These are phyloP conservation scores for Macrobrachium nipponense DNA, from an alignment of 1,140 invertebrate genomes.

Conservation along the genomic window DNA sequence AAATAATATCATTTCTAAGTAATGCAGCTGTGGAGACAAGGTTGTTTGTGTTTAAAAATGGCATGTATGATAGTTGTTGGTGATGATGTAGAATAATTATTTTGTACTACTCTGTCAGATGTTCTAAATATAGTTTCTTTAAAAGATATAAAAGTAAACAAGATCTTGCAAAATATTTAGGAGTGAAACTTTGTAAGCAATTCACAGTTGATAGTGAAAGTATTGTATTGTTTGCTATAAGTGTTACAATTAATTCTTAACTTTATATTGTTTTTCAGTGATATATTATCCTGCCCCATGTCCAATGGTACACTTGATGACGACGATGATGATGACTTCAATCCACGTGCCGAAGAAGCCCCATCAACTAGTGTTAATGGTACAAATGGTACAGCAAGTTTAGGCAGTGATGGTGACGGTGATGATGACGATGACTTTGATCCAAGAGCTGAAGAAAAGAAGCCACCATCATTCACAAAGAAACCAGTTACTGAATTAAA, in stretches of 20 bases:
- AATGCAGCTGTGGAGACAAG: too few species aligned
- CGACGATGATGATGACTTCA: conserved; percentile 59
- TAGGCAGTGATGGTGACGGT: conserved; percentile 75
- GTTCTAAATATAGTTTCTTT: too few species aligned
- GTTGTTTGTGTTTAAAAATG: too few species aligned
- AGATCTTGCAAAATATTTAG: too few species aligned
- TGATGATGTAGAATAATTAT: too few species aligned
- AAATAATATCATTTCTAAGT: too few species aligned
- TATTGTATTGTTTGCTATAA: too few species aligned
- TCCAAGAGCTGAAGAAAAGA: conserved; percentile 58
- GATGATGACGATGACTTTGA: conserved; percentile 80
- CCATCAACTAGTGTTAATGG: background rate
- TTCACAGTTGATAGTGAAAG: background rate
- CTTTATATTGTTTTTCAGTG: conserved; percentile 13
- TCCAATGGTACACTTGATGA: conserved; percentile 28
- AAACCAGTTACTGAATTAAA: conserved; percentile 33
- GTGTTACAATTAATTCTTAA: background rate
- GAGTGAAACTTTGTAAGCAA: background rate
- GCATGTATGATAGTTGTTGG: too few species aligned
- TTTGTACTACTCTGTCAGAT: too few species aligned
- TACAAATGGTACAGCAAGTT: conserved; percentile 24
- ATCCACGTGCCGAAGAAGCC: conserved; percentile 61
- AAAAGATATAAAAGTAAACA: too few species aligned
- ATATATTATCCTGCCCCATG: conserved; percentile 30
- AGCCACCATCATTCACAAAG: conserved; percentile 31